Conservation (phyloP, 64 coral and sea anemone genomes). For the Montipora sp. region DNA sequence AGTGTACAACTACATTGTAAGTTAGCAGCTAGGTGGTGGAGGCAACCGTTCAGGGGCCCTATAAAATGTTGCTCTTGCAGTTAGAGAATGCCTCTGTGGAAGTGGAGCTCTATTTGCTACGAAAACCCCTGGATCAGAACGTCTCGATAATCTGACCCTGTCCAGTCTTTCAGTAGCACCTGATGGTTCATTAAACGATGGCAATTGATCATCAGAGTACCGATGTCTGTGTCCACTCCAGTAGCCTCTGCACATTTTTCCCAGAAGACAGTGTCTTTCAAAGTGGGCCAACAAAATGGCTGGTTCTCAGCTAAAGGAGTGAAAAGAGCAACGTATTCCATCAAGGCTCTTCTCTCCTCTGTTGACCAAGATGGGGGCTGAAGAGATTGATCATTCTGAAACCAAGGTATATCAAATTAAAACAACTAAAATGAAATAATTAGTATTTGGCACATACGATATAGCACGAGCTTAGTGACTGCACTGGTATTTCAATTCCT, state of each 20-base stretch:
- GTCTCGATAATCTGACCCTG: constrained; percentile 18
- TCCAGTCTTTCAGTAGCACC: constrained; percentile 49
- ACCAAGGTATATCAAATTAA: background rate
- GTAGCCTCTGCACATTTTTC: constrained; percentile 60
- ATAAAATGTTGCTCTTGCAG: constrained; percentile 37
- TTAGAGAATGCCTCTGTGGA: constrained; percentile 28
- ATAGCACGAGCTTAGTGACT: background rate
- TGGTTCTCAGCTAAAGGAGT: background rate
- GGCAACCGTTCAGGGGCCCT: constrained; percentile 30
- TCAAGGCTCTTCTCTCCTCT: constrained; percentile 31
- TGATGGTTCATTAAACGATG: constrained; percentile 55
- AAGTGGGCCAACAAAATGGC: constrained; percentile 27
- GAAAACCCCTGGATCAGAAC: constrained; percentile 65
- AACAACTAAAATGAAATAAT: background rate
- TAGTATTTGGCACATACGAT: background rate
- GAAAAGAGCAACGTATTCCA: constrained; percentile 43
- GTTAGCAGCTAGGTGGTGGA: background rate
- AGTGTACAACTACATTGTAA: background rate
- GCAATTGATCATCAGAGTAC: background rate
- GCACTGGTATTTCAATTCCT: too few relatives aligned
- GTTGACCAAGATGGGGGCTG: constrained; percentile 1
- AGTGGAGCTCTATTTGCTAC: constrained; percentile 46
- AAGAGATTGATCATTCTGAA: background rate
- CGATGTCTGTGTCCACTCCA: constrained; percentile 49
- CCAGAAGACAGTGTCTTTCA: constrained; percentile 44